Evolutionary conservation across 2,113 vertebrate species (phyloP).

Genomic region (Mystacornis crossleyi): DNA sequence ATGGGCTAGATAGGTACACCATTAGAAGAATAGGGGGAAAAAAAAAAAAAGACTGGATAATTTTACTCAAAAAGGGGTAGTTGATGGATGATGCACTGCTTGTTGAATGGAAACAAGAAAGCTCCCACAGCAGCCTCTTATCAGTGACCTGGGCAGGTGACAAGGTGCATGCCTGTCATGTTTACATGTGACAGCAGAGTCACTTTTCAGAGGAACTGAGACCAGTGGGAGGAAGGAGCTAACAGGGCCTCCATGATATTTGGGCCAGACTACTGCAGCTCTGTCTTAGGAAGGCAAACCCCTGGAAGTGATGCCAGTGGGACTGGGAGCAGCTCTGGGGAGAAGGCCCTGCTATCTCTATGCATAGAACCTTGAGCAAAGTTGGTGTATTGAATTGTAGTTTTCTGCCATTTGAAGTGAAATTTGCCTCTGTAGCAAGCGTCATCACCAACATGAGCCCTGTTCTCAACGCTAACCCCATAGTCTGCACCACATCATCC

Average conservation of each 20-base stretch:
- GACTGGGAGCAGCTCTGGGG: neutral
- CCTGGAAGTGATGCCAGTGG: rapidly evolving
- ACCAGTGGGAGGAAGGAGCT: neutral
- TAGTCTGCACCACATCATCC: too few relatives aligned
- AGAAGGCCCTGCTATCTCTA: neutral
- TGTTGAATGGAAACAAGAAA: neutral
- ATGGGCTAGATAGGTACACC: neutral
- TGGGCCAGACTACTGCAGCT: neutral
- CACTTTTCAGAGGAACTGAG: neutral
- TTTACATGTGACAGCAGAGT: neutral
- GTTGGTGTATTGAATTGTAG: neutral
- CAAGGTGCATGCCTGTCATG: neutral
- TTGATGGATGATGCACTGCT: neutral
- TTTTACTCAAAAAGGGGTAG: neutral
- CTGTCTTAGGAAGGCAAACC: neutral
- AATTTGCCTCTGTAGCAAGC: neutral
- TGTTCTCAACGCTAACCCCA: rapidly evolving
- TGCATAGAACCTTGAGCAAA: neutral
- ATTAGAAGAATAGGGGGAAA: neutral
- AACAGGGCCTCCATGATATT: rapidly evolving
- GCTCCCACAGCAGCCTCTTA: neutral
- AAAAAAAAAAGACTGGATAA: neutral
- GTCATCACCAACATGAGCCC: rapidly evolving
- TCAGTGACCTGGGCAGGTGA: neutral
- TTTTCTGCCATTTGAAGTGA: neutral